phyloP scores from a whole-genome alignment of 2,888 invertebrate species.

The Hirtodrosophila confusa region DNA sequence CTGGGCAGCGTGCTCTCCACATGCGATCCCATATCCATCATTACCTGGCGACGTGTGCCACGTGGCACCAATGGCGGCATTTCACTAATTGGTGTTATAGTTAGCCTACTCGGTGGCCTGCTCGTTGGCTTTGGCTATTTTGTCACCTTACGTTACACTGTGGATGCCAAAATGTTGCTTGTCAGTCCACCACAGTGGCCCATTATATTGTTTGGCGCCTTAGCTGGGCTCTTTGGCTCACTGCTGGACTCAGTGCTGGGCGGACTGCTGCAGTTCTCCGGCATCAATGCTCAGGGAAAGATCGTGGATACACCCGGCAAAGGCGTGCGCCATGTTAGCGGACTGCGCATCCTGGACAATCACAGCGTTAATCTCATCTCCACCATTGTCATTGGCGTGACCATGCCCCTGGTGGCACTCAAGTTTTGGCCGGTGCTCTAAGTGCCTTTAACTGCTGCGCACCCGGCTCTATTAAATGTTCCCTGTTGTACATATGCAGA shows the following conservation, averaged over 20 bases:
- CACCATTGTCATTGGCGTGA: slow-evolving; percentile 89
- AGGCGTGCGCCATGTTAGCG: slow-evolving; percentile 90
- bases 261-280: slow-evolving; percentile 94
- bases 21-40: slow-evolving; percentile 90
- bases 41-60: slow-evolving; percentile 90
- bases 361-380: slow-evolving; percentile 94
- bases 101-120: slow-evolving; percentile 84
- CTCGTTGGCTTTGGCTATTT: slow-evolving; percentile 91
- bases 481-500: slow-evolving; percentile 4
- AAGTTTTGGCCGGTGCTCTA: slow-evolving; percentile 85
- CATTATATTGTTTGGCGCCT: slow-evolving; percentile 88
- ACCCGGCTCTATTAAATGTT: not conserved
- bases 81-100: slow-evolving; percentile 87
- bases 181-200: slow-evolving; percentile 91
- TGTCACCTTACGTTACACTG: slow-evolving; percentile 87
- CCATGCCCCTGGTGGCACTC: slow-evolving; percentile 88
- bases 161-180: slow-evolving; percentile 86
- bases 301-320: slow-evolving; percentile 90
- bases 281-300: slow-evolving; percentile 88
- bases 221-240: slow-evolving; percentile 92
- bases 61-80: slow-evolving; percentile 95
- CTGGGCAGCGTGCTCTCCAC: slow-evolving; percentile 90
- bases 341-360: slow-evolving; percentile 91
- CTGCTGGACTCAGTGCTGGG: slow-evolving; percentile 93
- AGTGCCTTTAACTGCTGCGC: not conserved